Conservation (phyloP, 2,113 vertebrate species). For the Talpa occidentalis region DNA sequence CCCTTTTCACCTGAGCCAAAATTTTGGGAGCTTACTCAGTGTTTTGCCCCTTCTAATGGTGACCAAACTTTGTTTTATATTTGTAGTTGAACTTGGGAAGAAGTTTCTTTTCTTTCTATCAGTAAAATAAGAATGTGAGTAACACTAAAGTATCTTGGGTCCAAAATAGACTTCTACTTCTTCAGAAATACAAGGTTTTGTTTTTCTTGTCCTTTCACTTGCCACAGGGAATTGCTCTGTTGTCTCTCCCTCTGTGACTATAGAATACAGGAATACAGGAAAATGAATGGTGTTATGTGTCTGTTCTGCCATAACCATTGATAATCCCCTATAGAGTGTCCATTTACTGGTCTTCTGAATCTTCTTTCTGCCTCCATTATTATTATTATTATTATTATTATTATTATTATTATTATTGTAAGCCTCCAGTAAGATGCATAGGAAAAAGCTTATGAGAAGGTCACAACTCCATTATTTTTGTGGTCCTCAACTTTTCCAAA, state of each 20-base stretch:
- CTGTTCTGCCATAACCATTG: neutral
- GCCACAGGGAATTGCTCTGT: neutral
- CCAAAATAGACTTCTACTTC: neutral
- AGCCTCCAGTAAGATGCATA: neutral
- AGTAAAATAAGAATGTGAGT: neutral
- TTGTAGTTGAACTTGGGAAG: neutral
- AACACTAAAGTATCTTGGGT: neutral
- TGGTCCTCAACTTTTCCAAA: neutral
- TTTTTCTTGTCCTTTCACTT: neutral
- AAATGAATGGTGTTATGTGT: neutral
- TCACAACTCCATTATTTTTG: neutral
- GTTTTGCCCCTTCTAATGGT: neutral
- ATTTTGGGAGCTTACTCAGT: neutral
- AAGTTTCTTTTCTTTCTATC: neutral
- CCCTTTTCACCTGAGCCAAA: neutral
- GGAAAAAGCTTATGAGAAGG: neutral
- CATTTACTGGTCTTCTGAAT: neutral
- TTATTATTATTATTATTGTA: neutral
- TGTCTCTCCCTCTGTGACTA: neutral
- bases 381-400: neutral
- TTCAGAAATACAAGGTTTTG: neutral
- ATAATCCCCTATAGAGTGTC: neutral
- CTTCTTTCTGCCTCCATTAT: neutral
- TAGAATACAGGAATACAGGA: too few species aligned
- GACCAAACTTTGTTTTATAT: neutral